These are phyloP conservation scores for Telmatochromis sp. DNA, from an alignment of 2,113 vertebrate genomes.

Conservation along the genomic window DNA sequence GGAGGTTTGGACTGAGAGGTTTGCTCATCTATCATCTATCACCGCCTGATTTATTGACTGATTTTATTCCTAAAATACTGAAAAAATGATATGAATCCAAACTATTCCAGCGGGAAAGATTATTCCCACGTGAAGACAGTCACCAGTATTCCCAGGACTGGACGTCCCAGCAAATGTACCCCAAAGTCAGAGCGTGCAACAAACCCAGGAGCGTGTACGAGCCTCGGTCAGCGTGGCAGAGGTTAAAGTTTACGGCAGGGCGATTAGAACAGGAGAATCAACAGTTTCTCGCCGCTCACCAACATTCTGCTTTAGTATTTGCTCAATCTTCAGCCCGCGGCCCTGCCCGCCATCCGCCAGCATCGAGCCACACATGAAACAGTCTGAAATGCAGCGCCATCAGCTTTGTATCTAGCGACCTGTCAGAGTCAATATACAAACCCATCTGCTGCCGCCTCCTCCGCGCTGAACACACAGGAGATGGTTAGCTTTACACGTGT, in stretches of 20 bases:
- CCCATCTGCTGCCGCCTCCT: not conserved
- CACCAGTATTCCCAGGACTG: not conserved
- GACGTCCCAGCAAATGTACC: not conserved
- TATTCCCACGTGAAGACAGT: not conserved
- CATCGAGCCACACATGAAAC: not conserved
- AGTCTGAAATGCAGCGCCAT: not conserved
- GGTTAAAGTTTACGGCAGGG: not conserved
- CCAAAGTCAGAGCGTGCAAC: not conserved
- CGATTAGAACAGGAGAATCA: not conserved
- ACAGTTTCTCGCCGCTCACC: not conserved
- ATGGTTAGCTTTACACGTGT: not conserved
- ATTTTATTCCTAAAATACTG: not conserved
- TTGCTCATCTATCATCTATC: not conserved
- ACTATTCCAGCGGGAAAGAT: not conserved
- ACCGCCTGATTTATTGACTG: not conserved
- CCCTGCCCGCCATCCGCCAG: not conserved
- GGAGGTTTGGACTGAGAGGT: not conserved
- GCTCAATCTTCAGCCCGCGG: not conserved
- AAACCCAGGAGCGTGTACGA: not conserved
- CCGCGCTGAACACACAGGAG: not conserved
- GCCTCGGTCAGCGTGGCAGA: not conserved
- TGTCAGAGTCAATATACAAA: not conserved
- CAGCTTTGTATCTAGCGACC: not conserved
- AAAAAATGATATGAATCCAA: accelerated
- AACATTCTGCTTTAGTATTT: not conserved